Conservation (phyloP, 2,797 vertebrate species). For the Pseudopleuronectes americanus region DNA sequence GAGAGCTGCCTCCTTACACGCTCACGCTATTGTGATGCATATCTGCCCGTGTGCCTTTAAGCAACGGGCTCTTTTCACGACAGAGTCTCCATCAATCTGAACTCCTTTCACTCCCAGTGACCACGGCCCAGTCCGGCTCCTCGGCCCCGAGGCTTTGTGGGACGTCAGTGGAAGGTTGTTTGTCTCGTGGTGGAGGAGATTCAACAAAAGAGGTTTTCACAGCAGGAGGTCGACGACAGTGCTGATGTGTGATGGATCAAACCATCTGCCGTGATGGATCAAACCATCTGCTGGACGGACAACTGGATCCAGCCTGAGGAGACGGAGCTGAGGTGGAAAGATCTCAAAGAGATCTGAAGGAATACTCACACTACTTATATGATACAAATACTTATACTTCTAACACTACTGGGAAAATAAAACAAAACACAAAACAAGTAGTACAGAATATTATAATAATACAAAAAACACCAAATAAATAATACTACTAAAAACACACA, state of each 20-base stretch:
- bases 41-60: slow-evolving; percentile 68
- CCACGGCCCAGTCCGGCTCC: slow-evolving; percentile 45
- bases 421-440: too few species aligned
- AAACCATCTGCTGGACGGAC: slow-evolving; percentile 76
- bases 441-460: too few species aligned
- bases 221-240: slow-evolving; percentile 29
- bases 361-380: too few species aligned
- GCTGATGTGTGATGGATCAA: slow-evolving; percentile 69
- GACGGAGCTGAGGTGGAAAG: slow-evolving; percentile 9
- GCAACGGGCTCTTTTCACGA: slow-evolving; percentile 53
- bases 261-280: slow-evolving; percentile 81
- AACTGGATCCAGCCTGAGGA: slow-evolving; percentile 53
- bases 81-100: slow-evolving; percentile 73
- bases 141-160: slow-evolving; percentile 51
- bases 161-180: slow-evolving; percentile 65
- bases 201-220: slow-evolving; percentile 59
- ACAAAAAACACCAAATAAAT: too few species aligned
- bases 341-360: too few species aligned
- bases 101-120: slow-evolving; percentile 60
- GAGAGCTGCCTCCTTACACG: slow-evolving; percentile 52
- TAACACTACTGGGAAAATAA: too few species aligned
- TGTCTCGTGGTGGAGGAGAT: slow-evolving; percentile 64
- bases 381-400: too few species aligned
- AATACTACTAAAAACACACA: too few species aligned
- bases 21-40: slow-evolving; percentile 72